Conservation (phyloP, 2,113 vertebrate species). For the Gambusia affinis region DNA sequence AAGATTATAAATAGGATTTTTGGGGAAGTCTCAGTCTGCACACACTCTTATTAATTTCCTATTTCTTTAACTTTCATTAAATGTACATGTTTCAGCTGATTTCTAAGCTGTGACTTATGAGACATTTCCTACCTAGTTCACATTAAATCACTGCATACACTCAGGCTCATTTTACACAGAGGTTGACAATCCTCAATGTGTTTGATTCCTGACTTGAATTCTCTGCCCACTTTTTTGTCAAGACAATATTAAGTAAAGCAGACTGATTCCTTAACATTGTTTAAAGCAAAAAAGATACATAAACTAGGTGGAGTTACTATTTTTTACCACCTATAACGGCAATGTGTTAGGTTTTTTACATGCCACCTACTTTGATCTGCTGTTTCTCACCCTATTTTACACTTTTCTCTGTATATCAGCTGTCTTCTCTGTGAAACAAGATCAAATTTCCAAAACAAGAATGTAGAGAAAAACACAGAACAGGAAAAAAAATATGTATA, state of each 20-base stretch:
- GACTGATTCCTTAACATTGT: not conserved
- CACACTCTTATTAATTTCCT: not conserved
- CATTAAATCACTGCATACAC: not conserved
- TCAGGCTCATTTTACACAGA: not conserved
- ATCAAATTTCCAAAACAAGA: not conserved
- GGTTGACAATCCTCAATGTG: not conserved
- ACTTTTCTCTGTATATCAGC: not conserved
- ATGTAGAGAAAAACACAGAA: not conserved
- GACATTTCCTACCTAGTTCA: not conserved
- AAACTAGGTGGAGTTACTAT: not conserved
- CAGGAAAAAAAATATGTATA: not conserved
- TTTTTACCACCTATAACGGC: not conserved
- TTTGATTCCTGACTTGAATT: not conserved
- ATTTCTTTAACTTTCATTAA: not conserved
- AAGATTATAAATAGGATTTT: too few species aligned
- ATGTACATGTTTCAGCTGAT: not conserved
- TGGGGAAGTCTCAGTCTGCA: not conserved
- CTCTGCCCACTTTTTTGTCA: not conserved
- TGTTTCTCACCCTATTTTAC: not conserved
- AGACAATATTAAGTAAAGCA: not conserved
- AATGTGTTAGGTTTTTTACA: not conserved
- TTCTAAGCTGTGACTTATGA: not conserved
- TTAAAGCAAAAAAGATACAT: not conserved
- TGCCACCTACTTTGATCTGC: not conserved
- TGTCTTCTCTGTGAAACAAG: not conserved